phyloP scores from a whole-genome alignment of 2,797 vertebrate genomes.

The Lateolabrax maculatus region DNA sequence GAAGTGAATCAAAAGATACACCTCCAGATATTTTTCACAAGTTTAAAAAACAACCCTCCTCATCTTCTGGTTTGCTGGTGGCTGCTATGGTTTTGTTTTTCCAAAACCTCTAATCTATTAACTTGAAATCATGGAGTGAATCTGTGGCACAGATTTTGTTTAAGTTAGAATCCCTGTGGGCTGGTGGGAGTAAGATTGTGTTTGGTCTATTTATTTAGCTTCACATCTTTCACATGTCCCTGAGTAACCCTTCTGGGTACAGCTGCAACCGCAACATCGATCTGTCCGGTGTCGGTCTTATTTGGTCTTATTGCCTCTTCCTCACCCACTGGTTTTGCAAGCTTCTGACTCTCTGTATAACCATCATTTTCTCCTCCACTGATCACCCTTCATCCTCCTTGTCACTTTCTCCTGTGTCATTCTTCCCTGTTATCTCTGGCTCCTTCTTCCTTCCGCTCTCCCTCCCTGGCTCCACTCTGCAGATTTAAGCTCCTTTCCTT shows the following conservation, averaged over 20 bases:
- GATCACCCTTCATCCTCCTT: conserved; percentile 49
- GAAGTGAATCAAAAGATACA: conserved; percentile 8
- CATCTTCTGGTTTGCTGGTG: not conserved
- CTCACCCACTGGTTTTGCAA: conserved; percentile 53
- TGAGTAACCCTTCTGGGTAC: conserved; percentile 63
- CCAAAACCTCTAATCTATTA: not conserved
- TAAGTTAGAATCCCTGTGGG: conserved; percentile 32
- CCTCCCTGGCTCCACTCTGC: conserved; percentile 52
- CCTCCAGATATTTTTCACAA: too few species aligned
- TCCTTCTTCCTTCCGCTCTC: conserved; percentile 39
- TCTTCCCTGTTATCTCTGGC: conserved; percentile 45
- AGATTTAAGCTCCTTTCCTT: conserved; percentile 65
- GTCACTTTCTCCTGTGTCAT: conserved; percentile 51
- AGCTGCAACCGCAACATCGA: conserved; percentile 61
- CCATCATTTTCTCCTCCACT: conserved; percentile 53
- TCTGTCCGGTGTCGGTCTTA: conserved; percentile 47
- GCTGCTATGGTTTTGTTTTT: conserved; percentile 10
- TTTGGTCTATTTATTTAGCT: conserved; percentile 67
- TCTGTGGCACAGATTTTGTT: conserved; percentile 29
- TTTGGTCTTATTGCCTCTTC: conserved; percentile 61
- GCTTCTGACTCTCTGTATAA: conserved; percentile 43
- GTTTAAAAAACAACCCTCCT: not conserved
- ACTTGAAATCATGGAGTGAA: conserved; percentile 26
- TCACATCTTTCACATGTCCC: conserved; percentile 62
- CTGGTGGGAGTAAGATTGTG: conserved; percentile 51